A percentile compares a stretch with the other conserved stretches of the same genome.
phyloP scores from a whole-genome alignment of 1,140 invertebrate species.

The Calephelis nemesis region DNA sequence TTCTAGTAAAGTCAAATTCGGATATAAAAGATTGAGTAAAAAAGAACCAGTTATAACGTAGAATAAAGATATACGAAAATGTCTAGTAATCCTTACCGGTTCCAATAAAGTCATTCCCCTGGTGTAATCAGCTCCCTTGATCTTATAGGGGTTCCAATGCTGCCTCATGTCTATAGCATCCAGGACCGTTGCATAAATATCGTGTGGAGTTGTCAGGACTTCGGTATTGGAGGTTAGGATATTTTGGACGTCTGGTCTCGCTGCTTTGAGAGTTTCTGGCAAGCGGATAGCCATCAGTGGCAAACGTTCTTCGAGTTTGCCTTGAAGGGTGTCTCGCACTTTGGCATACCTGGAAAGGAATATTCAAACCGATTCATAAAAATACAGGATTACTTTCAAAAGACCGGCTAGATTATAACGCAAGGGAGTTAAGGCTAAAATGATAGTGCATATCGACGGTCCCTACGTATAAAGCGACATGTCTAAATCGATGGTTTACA shows the following conservation, averaged over 20 bases:
- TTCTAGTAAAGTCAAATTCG: too few species aligned
- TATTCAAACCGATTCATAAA: not conserved
- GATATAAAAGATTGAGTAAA: too few species aligned
- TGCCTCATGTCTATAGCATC: constrained; percentile 80
- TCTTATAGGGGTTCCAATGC: constrained; percentile 42
- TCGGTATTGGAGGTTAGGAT: constrained; percentile 85
- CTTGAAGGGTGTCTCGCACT: constrained; percentile 91
- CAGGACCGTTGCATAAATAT: constrained; percentile 86
- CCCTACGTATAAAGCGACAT: too few species aligned
- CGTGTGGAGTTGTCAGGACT: constrained; percentile 89
- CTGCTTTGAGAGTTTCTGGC: constrained; percentile 83
- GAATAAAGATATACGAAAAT: too few species aligned
- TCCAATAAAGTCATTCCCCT: constrained; percentile 86
- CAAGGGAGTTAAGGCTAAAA: too few species aligned
- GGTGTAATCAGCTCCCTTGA: constrained; percentile 77
- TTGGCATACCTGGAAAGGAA: constrained; percentile 84
- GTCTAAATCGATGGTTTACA: too few species aligned
- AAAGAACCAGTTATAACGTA: too few species aligned
- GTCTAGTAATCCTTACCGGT: constrained; percentile 78
- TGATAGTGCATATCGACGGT: too few species aligned
- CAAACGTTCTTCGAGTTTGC: constrained; percentile 93
- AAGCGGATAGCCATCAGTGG: constrained; percentile 91
- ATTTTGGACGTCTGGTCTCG: constrained; percentile 81
- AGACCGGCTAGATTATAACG: too few species aligned
- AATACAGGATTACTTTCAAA: too few species aligned